Evolutionary conservation across 1,140 invertebrate species (phyloP).

Genomic region (Phymastichus coffea): DNA sequence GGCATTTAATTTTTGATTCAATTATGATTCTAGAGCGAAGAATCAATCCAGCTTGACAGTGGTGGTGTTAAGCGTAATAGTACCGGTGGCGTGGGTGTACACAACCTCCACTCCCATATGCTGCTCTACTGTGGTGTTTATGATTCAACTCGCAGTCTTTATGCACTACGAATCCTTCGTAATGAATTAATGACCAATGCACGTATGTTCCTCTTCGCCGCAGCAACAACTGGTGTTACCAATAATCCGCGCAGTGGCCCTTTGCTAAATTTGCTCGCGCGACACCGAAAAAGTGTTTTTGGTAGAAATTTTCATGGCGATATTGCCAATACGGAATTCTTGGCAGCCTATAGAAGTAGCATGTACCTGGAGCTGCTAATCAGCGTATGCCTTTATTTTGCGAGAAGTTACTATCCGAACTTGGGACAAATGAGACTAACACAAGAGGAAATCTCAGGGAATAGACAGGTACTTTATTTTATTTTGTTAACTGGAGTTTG

Average conservation of each 20-base stretch:
- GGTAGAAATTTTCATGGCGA: constrained; percentile 78
- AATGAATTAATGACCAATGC: constrained; percentile 75
- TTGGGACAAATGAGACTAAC: constrained; percentile 65
- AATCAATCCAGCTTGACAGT: constrained; percentile 41
- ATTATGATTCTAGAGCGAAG: constrained; percentile 37
- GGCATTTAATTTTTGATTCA: no score
- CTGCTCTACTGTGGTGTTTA: constrained; percentile 80
- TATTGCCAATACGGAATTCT: constrained; percentile 61
- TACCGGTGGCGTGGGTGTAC: constrained; percentile 56
- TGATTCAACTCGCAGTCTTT: constrained; percentile 74
- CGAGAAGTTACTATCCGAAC: constrained; percentile 80
- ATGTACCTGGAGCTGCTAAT: constrained; percentile 85
- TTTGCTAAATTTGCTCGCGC: constrained; percentile 67
- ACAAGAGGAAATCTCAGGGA: constrained; percentile 73
- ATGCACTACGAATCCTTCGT: constrained; percentile 74
- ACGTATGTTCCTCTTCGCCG: constrained; percentile 70
- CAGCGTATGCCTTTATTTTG: constrained; percentile 76
- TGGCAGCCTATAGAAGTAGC: constrained; percentile 68
- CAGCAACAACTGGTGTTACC: constrained; percentile 69
- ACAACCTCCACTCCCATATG: constrained; percentile 81
- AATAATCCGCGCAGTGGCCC: constrained; percentile 58
- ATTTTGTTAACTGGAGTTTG: background rate
- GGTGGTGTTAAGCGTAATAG: constrained; percentile 36
- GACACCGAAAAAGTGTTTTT: constrained; percentile 80
- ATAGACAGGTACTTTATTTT: constrained; percentile 59